Evolutionary conservation across 2,113 vertebrate genomes (phyloP).

Genomic region (Callipepla californica): DNA sequence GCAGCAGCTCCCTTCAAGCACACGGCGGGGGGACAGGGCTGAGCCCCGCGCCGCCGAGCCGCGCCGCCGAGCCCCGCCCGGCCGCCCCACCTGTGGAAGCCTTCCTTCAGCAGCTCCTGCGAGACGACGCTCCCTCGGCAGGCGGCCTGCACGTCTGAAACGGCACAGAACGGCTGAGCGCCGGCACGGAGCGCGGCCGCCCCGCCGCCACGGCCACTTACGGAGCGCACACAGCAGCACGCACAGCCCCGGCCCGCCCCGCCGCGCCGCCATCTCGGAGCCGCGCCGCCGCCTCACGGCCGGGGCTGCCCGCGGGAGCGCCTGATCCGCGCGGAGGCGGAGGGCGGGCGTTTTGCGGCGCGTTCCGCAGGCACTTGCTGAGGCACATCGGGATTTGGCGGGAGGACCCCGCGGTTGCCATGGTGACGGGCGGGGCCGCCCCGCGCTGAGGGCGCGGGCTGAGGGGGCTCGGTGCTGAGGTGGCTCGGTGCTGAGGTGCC

Average conservation of each 20-base stretch:
- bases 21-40: background rate
- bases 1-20: constrained; percentile 83
- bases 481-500: too few relatives aligned
- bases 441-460: rapidly evolving
- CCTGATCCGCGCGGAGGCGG: background rate
- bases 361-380: background rate
- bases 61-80: too few relatives aligned
- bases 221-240: background rate
- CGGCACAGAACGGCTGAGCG: background rate
- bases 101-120: constrained; percentile 78
- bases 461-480: too few relatives aligned
- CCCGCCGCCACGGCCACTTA: background rate
- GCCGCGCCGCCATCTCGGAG: background rate
- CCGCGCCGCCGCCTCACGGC: background rate
- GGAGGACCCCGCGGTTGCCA: background rate
- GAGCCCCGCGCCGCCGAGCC: too few relatives aligned
- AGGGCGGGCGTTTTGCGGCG: rapidly evolving
- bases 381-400: rapidly evolving
- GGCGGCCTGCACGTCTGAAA: constrained; percentile 38
- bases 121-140: constrained; percentile 67
- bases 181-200: rapidly evolving
- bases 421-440: background rate
- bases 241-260: background rate
- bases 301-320: rapidly evolving
- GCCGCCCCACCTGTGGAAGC: constrained; percentile 78